phyloP scores from a whole-genome alignment of 2,113 vertebrate genomes.

The Reinhardtius hippoglossoides region DNA sequence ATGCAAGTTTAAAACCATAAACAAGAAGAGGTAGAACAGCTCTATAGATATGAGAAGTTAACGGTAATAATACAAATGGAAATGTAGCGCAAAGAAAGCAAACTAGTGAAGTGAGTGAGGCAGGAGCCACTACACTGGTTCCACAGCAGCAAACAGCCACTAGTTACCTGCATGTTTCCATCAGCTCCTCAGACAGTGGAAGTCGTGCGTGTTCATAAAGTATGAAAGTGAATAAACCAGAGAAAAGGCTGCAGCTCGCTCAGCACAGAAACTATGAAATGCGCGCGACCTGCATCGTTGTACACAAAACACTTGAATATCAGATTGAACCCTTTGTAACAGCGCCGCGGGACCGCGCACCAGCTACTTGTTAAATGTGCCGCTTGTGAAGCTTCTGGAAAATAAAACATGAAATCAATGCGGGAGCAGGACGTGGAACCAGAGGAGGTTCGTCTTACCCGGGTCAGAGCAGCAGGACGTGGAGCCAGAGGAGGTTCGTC shows the following conservation, averaged over 20 bases:
- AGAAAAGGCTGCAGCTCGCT: too few relatives aligned
- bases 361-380: too few relatives aligned
- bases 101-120: not conserved
- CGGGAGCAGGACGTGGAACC: not conserved
- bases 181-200: not conserved
- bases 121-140: too few relatives aligned
- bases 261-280: conserved; percentile 19
- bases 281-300: conserved; percentile 38
- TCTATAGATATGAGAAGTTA: not conserved
- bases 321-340: not conserved
- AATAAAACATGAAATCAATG: too few relatives aligned
- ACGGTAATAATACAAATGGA: not conserved
- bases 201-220: not conserved
- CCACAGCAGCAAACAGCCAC: not conserved
- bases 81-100: not conserved
- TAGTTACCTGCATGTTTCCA: not conserved
- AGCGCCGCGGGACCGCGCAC: not conserved
- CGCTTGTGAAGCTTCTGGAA: too few relatives aligned
- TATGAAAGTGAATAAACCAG: too few relatives aligned
- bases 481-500: too few relatives aligned
- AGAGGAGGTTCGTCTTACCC: not conserved
- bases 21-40: not conserved
- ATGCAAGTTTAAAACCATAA: not conserved
- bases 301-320: not conserved
- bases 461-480: not conserved